These are phyloP conservation scores for Acanthosoma haemorrhoidale DNA, from an alignment of 2,888 invertebrate species.

Conservation along the genomic window DNA sequence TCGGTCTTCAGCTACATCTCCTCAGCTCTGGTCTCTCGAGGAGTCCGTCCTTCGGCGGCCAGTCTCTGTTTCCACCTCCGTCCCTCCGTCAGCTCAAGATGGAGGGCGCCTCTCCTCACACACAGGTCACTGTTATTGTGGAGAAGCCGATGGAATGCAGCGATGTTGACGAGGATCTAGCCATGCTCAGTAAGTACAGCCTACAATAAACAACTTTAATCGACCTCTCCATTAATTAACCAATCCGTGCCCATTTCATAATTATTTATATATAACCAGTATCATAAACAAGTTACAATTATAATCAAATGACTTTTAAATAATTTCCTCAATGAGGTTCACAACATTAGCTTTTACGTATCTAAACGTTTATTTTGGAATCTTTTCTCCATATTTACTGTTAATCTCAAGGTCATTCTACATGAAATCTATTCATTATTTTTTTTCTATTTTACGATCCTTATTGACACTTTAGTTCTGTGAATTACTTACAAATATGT, in stretches of 20 bases:
- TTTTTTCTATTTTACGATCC: not conserved
- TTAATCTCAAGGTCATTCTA: constrained; percentile 1
- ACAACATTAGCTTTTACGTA: not conserved
- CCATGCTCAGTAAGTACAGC: constrained; percentile 14
- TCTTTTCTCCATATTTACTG: not conserved
- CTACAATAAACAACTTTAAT: not conserved
- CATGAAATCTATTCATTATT: not conserved
- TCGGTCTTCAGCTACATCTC: not conserved
- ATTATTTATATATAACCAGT: not conserved
- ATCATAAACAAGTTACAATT: not conserved
- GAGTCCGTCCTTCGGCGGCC: not conserved
- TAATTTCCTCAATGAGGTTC: not conserved
- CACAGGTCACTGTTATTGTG: constrained; percentile 4
- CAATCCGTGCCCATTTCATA: not conserved
- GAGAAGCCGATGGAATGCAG: constrained; percentile 38
- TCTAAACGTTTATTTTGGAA: not conserved
- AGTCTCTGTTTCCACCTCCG: not conserved
- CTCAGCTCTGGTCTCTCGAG: not conserved
- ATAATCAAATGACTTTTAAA: not conserved
- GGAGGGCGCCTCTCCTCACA: constrained; percentile 18
- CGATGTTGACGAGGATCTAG: constrained; percentile 34
- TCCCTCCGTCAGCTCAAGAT: constrained; percentile 4
- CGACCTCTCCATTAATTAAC: no score
- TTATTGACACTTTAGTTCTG: no score
- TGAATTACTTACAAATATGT: no score